These are phyloP conservation scores for Myotis davidii DNA, from an alignment of 2,113 vertebrate genomes.

Conservation along the genomic window DNA sequence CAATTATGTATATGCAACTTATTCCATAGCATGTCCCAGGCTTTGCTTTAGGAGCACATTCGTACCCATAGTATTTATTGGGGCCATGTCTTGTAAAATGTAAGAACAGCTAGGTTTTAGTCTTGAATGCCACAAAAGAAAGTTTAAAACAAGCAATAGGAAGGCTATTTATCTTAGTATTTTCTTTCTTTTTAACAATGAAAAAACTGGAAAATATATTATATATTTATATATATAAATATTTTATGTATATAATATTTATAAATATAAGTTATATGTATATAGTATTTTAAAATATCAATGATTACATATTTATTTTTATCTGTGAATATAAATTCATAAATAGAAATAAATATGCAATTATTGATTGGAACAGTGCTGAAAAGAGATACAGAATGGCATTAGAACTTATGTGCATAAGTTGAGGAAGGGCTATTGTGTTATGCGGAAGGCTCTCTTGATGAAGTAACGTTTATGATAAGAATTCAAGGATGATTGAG, in stretches of 20 bases:
- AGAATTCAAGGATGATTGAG: not conserved
- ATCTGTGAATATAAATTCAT: not conserved
- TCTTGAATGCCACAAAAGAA: not conserved
- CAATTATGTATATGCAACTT: not conserved
- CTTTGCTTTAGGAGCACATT: not conserved
- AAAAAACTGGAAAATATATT: not conserved
- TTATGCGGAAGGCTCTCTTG: not conserved
- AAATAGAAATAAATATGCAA: not conserved
- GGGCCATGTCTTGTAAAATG: not conserved
- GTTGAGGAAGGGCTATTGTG: not conserved
- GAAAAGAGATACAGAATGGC: not conserved
- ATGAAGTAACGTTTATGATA: not conserved
- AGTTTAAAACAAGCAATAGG: not conserved
- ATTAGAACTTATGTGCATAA: not conserved
- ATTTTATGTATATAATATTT: not conserved
- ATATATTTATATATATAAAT: not conserved
- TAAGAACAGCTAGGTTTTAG: not conserved
- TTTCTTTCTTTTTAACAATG: not conserved
- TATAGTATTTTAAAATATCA: too few relatives aligned
- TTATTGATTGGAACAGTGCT: not conserved
- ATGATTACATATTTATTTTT: not conserved
- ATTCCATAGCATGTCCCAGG: not conserved
- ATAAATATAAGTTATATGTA: too few relatives aligned
- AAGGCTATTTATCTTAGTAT: not conserved
- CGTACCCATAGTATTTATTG: not conserved